phyloP scores from a whole-genome alignment of 2,113 vertebrate genomes.

The Piaya cayana region DNA sequence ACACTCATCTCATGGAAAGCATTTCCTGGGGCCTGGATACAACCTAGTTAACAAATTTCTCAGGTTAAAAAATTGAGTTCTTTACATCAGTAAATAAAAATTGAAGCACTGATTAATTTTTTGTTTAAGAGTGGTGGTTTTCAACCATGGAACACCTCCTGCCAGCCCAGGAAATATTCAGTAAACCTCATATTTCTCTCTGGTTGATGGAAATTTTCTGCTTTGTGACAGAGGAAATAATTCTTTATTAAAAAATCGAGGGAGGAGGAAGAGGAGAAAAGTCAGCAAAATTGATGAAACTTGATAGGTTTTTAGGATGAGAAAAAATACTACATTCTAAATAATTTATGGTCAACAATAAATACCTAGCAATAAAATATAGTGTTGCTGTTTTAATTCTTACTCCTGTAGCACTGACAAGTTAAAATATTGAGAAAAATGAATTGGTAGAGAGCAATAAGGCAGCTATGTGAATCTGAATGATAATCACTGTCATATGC shows the following conservation, averaged over 20 bases:
- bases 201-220: neutral
- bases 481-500: neutral
- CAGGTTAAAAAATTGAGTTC: rapidly evolving
- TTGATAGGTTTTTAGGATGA: neutral
- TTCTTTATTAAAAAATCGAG: neutral
- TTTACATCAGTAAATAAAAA: neutral
- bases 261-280: too few relatives aligned
- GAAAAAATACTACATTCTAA: neutral
- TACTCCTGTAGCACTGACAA: neutral
- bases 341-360: neutral
- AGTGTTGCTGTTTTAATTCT: neutral
- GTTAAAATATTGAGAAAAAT: neutral
- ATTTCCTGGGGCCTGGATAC: neutral
- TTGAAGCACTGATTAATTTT: rapidly evolving
- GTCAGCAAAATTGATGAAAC: neutral
- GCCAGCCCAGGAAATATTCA: neutral
- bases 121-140: neutral
- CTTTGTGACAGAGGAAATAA: neutral
- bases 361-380: neutral
- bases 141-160: neutral
- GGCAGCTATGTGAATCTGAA: neutral
- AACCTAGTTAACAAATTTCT: neutral
- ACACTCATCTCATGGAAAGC: neutral
- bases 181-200: neutral
- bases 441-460: neutral